Evolutionary conservation across 2,888 invertebrate genomes (phyloP).

Genomic region (Leucania comma): DNA sequence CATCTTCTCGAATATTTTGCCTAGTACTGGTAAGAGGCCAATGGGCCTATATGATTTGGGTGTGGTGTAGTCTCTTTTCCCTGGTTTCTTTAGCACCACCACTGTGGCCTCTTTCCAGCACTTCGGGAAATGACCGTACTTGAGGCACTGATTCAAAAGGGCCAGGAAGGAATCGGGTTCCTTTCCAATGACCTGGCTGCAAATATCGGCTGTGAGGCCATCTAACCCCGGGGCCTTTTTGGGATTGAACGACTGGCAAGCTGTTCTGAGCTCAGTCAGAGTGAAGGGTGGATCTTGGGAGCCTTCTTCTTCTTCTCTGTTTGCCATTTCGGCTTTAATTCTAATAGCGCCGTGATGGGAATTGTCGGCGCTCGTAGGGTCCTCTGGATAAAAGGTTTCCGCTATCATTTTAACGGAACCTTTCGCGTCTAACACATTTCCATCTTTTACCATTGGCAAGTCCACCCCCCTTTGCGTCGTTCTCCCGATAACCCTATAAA

Average conservation of each 20-base stretch:
- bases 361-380: neutral
- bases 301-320: neutral
- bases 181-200: neutral
- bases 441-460: neutral
- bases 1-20: too few relatives aligned
- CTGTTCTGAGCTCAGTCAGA: neutral
- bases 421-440: neutral
- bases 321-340: neutral
- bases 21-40: too few relatives aligned
- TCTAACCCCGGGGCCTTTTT: neutral
- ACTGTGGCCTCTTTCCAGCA: neutral
- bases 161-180: neutral
- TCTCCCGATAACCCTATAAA: conserved; percentile 7
- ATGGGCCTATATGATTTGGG: neutral
- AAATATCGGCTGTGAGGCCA: neutral
- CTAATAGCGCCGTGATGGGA: neutral
- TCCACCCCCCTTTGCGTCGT: neutral
- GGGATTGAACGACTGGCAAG: neutral
- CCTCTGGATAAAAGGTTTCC: neutral
- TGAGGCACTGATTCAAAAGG: neutral
- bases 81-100: neutral
- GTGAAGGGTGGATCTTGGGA: neutral
- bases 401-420: neutral
- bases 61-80: neutral
- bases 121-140: neutral